Evolutionary conservation across 2,888 invertebrate species (phyloP).

Genomic region (Hecatera dysodea): DNA sequence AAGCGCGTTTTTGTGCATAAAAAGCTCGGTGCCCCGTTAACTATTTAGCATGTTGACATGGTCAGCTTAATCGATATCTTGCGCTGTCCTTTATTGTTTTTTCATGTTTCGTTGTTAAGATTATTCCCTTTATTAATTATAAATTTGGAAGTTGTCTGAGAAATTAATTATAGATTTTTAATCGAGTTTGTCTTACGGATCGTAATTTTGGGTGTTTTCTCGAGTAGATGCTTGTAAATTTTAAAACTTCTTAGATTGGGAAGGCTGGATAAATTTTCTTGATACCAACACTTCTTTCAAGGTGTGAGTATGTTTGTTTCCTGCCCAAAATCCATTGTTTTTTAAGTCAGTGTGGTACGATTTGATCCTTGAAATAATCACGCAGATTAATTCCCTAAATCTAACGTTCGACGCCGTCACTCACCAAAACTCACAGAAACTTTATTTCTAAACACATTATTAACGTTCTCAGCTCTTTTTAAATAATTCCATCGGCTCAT

Average conservation of each 20-base stretch:
- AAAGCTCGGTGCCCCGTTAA: no score
- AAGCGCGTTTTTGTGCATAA: no score
- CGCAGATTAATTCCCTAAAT: background rate
- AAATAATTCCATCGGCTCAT: conserved; percentile 53
- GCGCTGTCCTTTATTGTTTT: conserved; percentile 24
- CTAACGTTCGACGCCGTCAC: background rate
- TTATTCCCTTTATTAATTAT: background rate
- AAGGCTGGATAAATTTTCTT: background rate
- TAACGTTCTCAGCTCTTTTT: conserved; percentile 43
- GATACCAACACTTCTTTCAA: background rate
- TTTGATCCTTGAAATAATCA: background rate
- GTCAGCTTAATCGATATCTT: conserved; percentile 41
- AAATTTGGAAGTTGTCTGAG: background rate
- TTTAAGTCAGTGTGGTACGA: background rate
- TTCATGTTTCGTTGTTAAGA: background rate
- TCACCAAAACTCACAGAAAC: background rate
- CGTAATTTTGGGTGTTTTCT: background rate
- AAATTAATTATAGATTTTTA: background rate
- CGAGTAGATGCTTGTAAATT: background rate
- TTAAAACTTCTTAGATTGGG: background rate
- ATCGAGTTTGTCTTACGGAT: background rate
- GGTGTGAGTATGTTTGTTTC: background rate
- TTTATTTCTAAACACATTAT: conserved; percentile 16
- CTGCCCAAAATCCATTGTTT: background rate
- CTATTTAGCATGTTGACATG: conserved; percentile 46